Evolutionary conservation across 2,888 invertebrate genomes (phyloP).

Genomic region (Heliconius sara): DNA sequence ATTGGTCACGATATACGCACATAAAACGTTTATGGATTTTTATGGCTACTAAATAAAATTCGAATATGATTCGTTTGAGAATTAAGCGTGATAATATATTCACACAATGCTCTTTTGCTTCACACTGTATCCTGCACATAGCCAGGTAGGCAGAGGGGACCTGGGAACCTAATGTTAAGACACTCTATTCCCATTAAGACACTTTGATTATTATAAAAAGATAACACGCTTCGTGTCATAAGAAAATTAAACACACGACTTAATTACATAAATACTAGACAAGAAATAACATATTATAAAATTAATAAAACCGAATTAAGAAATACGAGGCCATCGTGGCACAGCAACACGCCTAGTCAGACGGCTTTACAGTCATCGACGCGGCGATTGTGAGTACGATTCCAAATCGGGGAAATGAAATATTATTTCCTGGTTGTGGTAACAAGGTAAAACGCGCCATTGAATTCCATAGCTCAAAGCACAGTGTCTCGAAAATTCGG

Average conservation of each 20-base stretch:
- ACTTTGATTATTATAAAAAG: background rate
- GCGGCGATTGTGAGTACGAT: background rate
- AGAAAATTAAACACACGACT: background rate
- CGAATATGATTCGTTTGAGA: background rate
- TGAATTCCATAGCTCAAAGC: background rate
- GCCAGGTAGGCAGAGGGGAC: no score
- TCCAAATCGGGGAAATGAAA: background rate
- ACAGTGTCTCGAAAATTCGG: no score
- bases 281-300: background rate
- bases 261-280: no score
- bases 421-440: background rate
- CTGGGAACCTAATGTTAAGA: no score
- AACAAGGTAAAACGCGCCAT: background rate
- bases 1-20: constrained; percentile 32
- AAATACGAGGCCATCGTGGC: background rate
- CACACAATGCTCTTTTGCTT: background rate
- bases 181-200: no score
- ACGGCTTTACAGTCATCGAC: no score
- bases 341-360: no score
- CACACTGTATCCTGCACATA: no score
- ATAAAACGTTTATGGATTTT: constrained; percentile 26
- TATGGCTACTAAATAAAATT: constrained; percentile 24
- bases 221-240: background rate
- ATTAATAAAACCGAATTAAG: background rate
- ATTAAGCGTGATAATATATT: background rate